A percentile compares a stretch with the other conserved stretches of the same genome.
Conservation (phyloP, 2,888 invertebrate genomes). For the Agriotes lineatus region DNA sequence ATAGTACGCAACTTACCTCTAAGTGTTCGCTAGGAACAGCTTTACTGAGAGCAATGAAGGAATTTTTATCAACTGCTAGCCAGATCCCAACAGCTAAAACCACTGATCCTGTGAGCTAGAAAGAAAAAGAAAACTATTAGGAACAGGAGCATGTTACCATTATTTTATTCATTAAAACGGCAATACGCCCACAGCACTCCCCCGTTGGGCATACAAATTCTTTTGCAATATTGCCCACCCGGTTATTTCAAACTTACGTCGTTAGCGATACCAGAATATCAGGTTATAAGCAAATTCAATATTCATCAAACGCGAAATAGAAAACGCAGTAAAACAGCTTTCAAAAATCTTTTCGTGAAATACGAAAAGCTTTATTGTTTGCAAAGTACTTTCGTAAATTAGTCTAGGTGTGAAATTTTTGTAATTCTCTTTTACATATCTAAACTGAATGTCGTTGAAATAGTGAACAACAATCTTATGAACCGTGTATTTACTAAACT, state of each 20-base stretch:
- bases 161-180: not conserved
- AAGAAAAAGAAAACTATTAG: too few relatives aligned
- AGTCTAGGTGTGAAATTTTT: too few relatives aligned
- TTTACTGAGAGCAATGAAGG: slow-evolving; percentile 73
- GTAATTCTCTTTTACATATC: too few relatives aligned
- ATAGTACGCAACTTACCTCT: slow-evolving; percentile 66
- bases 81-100: slow-evolving; percentile 77
- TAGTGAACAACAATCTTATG: too few relatives aligned
- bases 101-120: slow-evolving; percentile 72
- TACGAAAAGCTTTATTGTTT: too few relatives aligned
- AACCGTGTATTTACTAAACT: too few relatives aligned
- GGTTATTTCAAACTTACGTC: not conserved
- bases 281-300: not conserved
- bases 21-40: slow-evolving; percentile 71
- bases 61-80: slow-evolving; percentile 77
- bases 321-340: too few relatives aligned
- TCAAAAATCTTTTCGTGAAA: too few relatives aligned
- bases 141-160: not conserved
- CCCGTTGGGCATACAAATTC: not conserved
- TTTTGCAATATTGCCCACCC: not conserved
- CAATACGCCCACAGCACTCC: not conserved
- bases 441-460: too few relatives aligned
- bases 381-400: too few relatives aligned
- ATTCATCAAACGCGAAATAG: too few relatives aligned
- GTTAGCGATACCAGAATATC: not conserved